Percentiles rank a stretch among this genome's conserved stretches.
These are phyloP conservation scores for Nyctalus aviator DNA, from an alignment of 2,797 vertebrate genomes.

Conservation along the genomic window DNA sequence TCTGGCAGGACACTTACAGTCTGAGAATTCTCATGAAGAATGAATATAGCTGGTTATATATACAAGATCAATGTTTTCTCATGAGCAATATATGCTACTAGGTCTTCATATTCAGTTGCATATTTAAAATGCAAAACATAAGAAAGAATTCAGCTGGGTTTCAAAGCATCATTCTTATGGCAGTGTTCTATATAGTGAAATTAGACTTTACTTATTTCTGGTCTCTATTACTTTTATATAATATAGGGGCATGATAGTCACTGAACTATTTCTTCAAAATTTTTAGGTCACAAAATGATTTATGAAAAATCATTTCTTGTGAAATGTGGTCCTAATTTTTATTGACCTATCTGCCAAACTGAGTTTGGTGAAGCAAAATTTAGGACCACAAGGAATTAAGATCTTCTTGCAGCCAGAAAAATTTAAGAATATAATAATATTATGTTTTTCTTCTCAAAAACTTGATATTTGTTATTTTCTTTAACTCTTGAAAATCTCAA, in stretches of 20 bases:
- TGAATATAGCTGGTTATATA: not conserved
- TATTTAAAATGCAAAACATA: constrained; percentile 8
- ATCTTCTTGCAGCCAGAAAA: not conserved
- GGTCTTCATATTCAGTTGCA: not conserved
- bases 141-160: not conserved
- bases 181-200: not conserved
- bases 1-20: not conserved
- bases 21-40: not conserved
- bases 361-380: not conserved
- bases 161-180: not conserved
- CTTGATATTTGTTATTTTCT: constrained; percentile 9
- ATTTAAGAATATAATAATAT: not conserved
- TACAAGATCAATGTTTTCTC: not conserved
- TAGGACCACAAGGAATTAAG: not conserved
- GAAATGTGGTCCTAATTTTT: not conserved
- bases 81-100: not conserved
- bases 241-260: not conserved
- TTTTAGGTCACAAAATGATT: not conserved
- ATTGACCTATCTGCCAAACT: not conserved
- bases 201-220: not conserved
- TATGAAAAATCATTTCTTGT: constrained; percentile 25
- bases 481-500: constrained; percentile 28
- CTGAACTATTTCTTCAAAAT: not conserved
- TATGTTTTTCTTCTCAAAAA: not conserved
- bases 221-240: not conserved